A percentile compares a stretch with the other conserved stretches of the same genome.
phyloP scores from a whole-genome alignment of 1,140 invertebrate species.

The Hylaeus anthracinus region DNA sequence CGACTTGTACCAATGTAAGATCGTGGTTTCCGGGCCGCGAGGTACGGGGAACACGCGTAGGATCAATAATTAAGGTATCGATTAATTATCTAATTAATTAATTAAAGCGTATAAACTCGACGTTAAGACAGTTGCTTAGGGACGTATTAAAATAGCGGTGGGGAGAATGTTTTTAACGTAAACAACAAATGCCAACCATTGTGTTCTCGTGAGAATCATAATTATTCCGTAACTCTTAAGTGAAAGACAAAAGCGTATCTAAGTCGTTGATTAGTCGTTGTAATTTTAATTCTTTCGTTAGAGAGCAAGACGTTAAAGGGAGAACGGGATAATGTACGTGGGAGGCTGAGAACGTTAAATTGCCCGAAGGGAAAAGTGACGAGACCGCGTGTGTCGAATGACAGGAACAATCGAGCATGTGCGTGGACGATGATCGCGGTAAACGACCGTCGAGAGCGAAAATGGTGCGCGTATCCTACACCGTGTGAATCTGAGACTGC shows the following conservation, averaged over 20 bases:
- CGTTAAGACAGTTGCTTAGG: conserved; percentile 69
- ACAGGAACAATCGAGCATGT: background rate
- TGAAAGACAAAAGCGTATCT: conserved; percentile 63
- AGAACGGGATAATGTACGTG: conserved; percentile 7
- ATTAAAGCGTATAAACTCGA: conserved; percentile 67
- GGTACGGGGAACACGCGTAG: conserved; percentile 40
- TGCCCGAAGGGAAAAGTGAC: conserved; percentile 3
- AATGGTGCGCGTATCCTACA: too few species aligned
- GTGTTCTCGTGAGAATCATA: conserved; percentile 75
- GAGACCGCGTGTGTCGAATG: background rate
- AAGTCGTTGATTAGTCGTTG: conserved; percentile 73
- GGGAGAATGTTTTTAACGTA: conserved; percentile 70
- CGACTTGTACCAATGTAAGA: conserved; percentile 19
- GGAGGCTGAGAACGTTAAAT: conserved; percentile 15
- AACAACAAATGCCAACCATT: conserved; percentile 73
- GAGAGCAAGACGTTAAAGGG: conserved; percentile 26
- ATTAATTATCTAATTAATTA: conserved; percentile 71
- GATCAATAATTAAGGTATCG: conserved; percentile 69
- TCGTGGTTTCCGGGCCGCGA: conserved; percentile 9
- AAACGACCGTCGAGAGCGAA: background rate
- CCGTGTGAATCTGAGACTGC: background rate
- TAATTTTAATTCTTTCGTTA: conserved; percentile 70
- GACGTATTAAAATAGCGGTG: conserved; percentile 63
- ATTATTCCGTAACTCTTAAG: conserved; percentile 71
- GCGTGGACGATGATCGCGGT: background rate